Evolutionary conservation across 2,113 vertebrate genomes (phyloP).

Genomic region (Nycticorax nycticorax): DNA sequence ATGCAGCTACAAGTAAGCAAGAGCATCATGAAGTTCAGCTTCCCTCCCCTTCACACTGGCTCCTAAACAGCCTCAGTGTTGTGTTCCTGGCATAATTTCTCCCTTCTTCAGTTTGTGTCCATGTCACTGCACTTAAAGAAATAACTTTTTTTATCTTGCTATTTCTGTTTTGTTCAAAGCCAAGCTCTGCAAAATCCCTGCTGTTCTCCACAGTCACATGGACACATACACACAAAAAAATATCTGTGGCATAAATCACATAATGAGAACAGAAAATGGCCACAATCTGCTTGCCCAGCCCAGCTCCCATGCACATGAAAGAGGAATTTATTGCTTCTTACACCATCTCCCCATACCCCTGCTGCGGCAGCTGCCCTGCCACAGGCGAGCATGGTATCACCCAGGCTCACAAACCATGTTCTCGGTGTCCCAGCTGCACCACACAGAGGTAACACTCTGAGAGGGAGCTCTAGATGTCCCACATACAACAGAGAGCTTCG

Average conservation of each 20-base stretch:
- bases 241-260: fast-evolving
- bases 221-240: background rate
- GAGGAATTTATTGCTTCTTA: background rate
- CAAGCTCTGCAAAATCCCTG: background rate
- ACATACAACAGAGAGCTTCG: background rate
- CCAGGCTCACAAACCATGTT: background rate
- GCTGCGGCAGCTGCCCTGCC: background rate
- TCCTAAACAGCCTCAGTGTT: background rate
- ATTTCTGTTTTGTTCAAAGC: background rate
- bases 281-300: background rate
- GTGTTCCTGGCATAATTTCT: background rate
- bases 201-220: background rate
- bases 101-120: background rate
- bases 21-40: background rate
- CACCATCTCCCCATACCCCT: background rate
- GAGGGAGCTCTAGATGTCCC: background rate
- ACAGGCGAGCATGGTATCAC: fast-evolving
- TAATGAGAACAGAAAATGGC: background rate
- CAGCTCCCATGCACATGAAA: background rate
- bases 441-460: fast-evolving
- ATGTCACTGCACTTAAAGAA: background rate
- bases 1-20: background rate
- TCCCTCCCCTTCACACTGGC: background rate
- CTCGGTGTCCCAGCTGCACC: fast-evolving
- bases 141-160: background rate